phyloP scores from a whole-genome alignment of 2,113 vertebrate genomes.

The Orthonyx spaldingii region DNA sequence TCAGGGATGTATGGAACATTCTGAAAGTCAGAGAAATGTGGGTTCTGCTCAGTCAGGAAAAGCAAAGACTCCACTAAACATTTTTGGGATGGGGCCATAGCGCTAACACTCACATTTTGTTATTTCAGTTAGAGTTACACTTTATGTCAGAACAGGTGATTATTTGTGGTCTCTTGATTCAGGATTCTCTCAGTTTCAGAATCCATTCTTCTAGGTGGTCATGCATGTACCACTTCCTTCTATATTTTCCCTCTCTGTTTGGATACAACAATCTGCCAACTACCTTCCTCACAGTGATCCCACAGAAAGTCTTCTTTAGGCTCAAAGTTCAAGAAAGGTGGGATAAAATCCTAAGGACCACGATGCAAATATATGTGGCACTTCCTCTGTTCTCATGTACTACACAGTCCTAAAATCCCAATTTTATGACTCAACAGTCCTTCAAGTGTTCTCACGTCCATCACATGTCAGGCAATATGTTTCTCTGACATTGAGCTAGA shows the following conservation, averaged over 20 bases:
- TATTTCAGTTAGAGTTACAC: background rate
- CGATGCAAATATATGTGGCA: background rate
- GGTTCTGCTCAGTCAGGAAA: background rate
- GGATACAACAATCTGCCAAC: background rate
- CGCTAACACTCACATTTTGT: background rate
- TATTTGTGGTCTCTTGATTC: background rate
- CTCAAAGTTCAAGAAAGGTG: background rate
- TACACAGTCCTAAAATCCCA: background rate
- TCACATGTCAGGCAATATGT: background rate
- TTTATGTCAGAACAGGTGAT: background rate
- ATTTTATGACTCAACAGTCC: background rate
- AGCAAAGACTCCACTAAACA: background rate
- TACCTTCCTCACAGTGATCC: background rate
- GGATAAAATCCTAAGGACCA: background rate
- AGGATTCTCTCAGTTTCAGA: background rate
- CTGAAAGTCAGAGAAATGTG: background rate
- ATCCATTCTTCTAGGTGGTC: background rate
- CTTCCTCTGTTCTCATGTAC: background rate
- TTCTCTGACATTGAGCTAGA: background rate
- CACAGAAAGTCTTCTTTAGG: background rate
- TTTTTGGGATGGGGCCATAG: accelerated
- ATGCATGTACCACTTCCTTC: background rate
- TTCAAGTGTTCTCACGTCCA: background rate
- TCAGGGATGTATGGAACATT: background rate
- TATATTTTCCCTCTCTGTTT: background rate